These are phyloP conservation scores for Podotricha telesiphe DNA, from an alignment of 2,888 invertebrate genomes.

Conservation along the genomic window DNA sequence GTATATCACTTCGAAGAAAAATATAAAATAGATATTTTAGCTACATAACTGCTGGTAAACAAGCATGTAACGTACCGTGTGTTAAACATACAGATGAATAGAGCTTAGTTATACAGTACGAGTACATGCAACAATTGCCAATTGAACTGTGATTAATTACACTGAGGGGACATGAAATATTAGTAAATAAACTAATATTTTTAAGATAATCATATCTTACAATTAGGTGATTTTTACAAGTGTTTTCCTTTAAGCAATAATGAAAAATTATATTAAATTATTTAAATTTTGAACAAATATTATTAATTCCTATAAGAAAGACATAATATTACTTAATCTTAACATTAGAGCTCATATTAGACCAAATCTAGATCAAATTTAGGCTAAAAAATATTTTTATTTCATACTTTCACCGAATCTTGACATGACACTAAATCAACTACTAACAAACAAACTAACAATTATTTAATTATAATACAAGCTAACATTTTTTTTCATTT, in stretches of 20 bases:
- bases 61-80: neutral
- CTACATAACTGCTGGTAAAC: constrained; percentile 1
- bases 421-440: no score
- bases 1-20: neutral
- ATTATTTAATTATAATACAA: no score
- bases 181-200: neutral
- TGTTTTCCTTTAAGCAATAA: neutral
- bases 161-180: constrained; percentile 3
- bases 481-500: no score
- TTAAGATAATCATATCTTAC: neutral
- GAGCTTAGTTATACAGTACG: neutral
- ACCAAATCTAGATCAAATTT: no score
- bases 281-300: neutral
- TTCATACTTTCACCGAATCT: no score
- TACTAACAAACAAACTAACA: no score
- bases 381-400: no score
- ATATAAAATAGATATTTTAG: neutral
- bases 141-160: constrained; percentile 1
- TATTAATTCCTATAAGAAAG: neutral
- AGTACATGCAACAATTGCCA: constrained; percentile 12
- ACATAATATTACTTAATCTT: no score
- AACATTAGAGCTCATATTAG: no score
- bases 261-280: no score
- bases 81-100: neutral
- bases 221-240: neutral